phyloP scores from a whole-genome alignment of 2,797 vertebrate genomes.

The Chaetodon trifasciatus region DNA sequence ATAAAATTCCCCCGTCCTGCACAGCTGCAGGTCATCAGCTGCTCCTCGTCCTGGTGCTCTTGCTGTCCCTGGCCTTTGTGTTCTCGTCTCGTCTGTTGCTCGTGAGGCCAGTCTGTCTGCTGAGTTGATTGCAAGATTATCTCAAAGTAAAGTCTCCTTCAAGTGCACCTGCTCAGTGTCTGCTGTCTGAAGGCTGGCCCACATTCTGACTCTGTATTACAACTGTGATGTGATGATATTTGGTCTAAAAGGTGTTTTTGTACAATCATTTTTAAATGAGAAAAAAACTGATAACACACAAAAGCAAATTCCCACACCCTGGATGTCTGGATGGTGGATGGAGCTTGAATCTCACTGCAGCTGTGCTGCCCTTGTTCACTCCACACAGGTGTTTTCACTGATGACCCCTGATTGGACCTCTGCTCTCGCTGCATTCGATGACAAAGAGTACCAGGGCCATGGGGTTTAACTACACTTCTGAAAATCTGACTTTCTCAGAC shows the following conservation, averaged over 20 bases:
- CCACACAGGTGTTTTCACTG: not conserved
- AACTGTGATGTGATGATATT: not conserved
- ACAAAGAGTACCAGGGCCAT: too few relatives aligned
- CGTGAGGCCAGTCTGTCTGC: not conserved
- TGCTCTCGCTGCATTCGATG: too few relatives aligned
- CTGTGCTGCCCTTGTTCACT: not conserved
- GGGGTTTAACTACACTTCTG: too few relatives aligned
- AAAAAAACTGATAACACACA: too few relatives aligned
- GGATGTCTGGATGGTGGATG: not conserved
- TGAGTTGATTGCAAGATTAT: constrained; percentile 4
- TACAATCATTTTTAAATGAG: not conserved
- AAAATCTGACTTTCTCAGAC: too few relatives aligned
- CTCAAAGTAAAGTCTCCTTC: not conserved
- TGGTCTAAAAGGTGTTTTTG: not conserved
- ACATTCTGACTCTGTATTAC: not conserved
- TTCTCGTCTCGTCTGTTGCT: not conserved
- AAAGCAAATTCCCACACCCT: not conserved
- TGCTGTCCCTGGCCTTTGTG: not conserved
- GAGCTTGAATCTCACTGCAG: not conserved
- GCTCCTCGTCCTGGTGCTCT: not conserved
- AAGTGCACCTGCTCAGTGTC: not conserved
- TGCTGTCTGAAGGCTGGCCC: not conserved
- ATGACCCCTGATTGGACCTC: not conserved
- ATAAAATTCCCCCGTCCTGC: not conserved
- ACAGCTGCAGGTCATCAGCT: not conserved